phyloP scores from a whole-genome alignment of 2,797 vertebrate species.

The Cossypha dichroa region DNA sequence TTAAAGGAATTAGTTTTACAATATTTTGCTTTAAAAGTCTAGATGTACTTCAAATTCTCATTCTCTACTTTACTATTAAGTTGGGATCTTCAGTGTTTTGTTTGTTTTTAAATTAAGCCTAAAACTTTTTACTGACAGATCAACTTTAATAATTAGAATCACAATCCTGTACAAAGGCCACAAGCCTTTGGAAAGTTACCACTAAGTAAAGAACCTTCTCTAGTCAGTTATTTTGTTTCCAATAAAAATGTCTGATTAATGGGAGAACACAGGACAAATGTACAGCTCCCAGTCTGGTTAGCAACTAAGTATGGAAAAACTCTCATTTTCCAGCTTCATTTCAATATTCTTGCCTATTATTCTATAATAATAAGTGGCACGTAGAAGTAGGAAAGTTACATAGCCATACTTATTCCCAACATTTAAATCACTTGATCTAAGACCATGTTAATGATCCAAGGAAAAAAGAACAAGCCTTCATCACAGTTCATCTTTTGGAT shows the following conservation, averaged over 20 bases:
- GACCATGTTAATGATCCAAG: not conserved
- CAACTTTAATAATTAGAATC: not conserved
- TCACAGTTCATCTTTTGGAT: not conserved
- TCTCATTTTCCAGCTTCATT: not conserved
- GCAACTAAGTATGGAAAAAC: not conserved
- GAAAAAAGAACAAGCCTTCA: not conserved
- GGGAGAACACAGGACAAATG: not conserved
- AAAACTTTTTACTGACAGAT: not conserved
- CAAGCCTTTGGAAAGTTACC: not conserved
- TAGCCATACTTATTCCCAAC: not conserved
- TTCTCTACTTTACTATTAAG: not conserved
- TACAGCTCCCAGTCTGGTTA: not conserved
- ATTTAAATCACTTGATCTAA: not conserved
- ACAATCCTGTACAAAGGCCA: not conserved
- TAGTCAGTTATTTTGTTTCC: not conserved
- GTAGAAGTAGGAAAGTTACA: not conserved
- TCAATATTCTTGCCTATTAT: not conserved
- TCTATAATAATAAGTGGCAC: not conserved
- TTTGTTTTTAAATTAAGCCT: not conserved
- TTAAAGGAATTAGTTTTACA: not conserved
- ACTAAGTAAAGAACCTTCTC: not conserved
- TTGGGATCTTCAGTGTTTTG: not conserved
- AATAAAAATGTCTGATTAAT: not conserved
- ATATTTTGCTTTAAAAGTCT: not conserved
- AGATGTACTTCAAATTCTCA: not conserved